Evolutionary conservation across 2,113 vertebrate species (phyloP).

Genomic region (Mormoops blainvillei): DNA sequence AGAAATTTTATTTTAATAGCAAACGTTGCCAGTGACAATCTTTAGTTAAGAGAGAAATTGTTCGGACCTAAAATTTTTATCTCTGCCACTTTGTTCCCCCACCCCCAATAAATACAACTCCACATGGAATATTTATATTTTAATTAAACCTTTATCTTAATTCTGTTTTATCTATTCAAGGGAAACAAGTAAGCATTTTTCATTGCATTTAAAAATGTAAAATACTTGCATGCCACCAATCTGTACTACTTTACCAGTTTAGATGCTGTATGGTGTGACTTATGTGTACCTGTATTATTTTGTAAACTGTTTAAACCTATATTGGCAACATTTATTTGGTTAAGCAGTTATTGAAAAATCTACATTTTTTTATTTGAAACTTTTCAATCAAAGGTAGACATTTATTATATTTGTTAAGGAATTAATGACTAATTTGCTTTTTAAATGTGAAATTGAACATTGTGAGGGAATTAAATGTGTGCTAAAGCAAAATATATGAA

Average conservation of each 20-base stretch:
- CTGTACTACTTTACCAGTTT: conserved; percentile 17
- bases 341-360: conserved; percentile 33
- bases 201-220: conserved; percentile 57
- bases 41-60: conserved; percentile 55
- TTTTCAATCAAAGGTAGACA: background rate
- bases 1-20: conserved; percentile 60
- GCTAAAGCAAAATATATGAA: conserved; percentile 27
- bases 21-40: conserved; percentile 65
- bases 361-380: conserved; percentile 32
- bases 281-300: conserved; percentile 18
- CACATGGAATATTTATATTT: conserved; percentile 53
- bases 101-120: background rate
- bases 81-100: conserved; percentile 29
- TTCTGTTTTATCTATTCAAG: conserved; percentile 13
- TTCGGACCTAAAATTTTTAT: conserved; percentile 37
- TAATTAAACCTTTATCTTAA: conserved; percentile 50
- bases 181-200: conserved; percentile 46
- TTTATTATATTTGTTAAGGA: conserved; percentile 22
- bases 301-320: conserved; percentile 30
- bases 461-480: conserved; percentile 29
- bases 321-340: conserved; percentile 27
- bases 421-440: conserved; percentile 36
- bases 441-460: conserved; percentile 57
- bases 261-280: conserved; percentile 43
- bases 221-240: conserved; percentile 64